Evolutionary conservation across 1,140 invertebrate species (phyloP), one percentile per base, ranked within the genome.

Genomic region (Drosophila teissieri): DNA sequence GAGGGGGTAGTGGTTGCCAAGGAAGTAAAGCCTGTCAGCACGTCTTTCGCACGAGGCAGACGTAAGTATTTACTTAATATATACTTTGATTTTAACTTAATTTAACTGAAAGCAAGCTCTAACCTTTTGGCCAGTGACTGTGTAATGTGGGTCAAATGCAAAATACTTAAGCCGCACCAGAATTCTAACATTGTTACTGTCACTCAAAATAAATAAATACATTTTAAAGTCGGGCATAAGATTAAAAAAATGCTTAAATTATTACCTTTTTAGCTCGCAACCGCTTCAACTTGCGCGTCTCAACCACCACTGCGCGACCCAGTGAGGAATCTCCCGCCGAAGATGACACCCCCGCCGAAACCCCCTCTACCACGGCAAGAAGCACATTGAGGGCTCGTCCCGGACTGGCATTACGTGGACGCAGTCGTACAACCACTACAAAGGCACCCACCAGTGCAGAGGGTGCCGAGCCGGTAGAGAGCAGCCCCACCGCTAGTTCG

Each of bases 321-420:
- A 78, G 76, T 27, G 78, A 92, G 6, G 85, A 91, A 17, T 7
- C 37, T 3, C 34, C 31, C 40, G 79, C 81, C 7, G 91, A 77
- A 4, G 78, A 89, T 6, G 54, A 52, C 19, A 91, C 83, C 17
- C 42, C 73, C 3, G 83, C 39, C 8, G 69, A 57, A 2, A 49
- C 91, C 6, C 61, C 89, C 1, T 93, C 93, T 70, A 93, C 94
- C 0, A 92, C 91, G n/a, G 81, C 80, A 11, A 77, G 75, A 19
- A 65, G 83, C 10, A 45, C 82, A 0, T 80, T 94, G 34, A 93
- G 95, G 68, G 94, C 94, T 5, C 94, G 94, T 11, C 93, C 94
- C 4, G 93, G 93, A 40, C 89, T 95, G 2, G 94, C 94, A 70
- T 68, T 95, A 0, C 90, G 92, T 40, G 91, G 92, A 64, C 93